Evolutionary conservation across 2,888 invertebrate species (phyloP), one percentile per base, ranked within the genome.

Genomic region (Suillia variegata): DNA sequence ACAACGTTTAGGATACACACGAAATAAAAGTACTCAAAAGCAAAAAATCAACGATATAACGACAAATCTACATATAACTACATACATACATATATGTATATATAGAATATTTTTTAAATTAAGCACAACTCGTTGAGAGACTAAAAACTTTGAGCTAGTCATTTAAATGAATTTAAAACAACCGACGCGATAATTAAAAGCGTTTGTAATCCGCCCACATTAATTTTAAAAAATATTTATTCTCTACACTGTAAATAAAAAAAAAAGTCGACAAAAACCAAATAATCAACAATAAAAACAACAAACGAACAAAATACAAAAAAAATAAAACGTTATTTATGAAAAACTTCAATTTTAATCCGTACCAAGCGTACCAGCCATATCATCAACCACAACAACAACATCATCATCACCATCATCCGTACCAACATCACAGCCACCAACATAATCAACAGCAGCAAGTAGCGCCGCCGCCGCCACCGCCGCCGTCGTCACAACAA

Each of bases 281-380:
- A n/a, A n/a, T n/a, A n/a, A n/a, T n/a, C n/a, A n/a, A n/a, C n/a
- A n/a, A n/a, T n/a, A n/a, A n/a, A n/a, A n/a, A n/a, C 26, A 33
- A 52, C 20, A 34, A 49, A 49, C n/a, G 3, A 13, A 49, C 5
- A 2, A 45, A 45, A 74, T 74, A 73, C 67, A 68, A 73, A 10
- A 24, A 47, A 12, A 12, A 31, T 12, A 55, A 47, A 17, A 24
- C 22, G 10, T n/a, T 21, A 20, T 53, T 72, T 75, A 75, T 75
- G 72, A 74, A 73, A 72, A 73, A 72, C 70, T 58, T 70, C 17
- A 73, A 73, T 62, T 72, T 68, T 71, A 74, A 76, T 59, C 42
- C 75, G 73, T 76, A 74, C 67, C 67, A 67, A 63, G 73, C 72
- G 75, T 74, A 68, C 73, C 74, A 74, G 56, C 73, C 67, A 54